phyloP scores from a whole-genome alignment of 2,797 vertebrate genomes.

The Enteromius treurensis region DNA sequence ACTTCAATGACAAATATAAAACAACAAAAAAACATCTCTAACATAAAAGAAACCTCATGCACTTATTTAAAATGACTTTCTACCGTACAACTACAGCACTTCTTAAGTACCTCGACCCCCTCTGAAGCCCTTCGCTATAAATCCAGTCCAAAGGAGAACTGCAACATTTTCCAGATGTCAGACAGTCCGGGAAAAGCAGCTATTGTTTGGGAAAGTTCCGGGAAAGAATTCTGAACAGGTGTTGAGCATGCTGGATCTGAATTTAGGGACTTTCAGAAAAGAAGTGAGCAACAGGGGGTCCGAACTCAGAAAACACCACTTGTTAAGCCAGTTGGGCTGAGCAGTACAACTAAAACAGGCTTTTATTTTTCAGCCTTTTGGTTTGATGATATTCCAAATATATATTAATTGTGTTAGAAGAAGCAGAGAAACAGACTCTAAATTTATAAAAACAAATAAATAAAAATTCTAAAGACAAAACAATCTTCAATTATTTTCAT shows the following conservation, averaged over 20 bases:
- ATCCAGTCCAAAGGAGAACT: slow-evolving; percentile 62
- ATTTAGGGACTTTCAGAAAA: slow-evolving; percentile 40
- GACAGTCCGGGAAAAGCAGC: slow-evolving; percentile 63
- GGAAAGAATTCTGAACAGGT: slow-evolving; percentile 77
- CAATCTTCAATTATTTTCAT: neutral
- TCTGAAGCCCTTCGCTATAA: slow-evolving; percentile 67
- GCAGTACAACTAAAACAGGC: neutral
- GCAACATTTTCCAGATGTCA: slow-evolving; percentile 78
- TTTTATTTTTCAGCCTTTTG: neutral
- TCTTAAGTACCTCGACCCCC: slow-evolving; percentile 26
- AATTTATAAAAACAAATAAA: neutral
- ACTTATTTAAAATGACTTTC: slow-evolving; percentile 28
- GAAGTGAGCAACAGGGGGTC: slow-evolving; percentile 3
- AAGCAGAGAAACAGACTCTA: neutral
- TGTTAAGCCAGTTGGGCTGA: neutral
- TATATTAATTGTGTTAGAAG: neutral
- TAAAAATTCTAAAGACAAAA: neutral
- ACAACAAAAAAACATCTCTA: neutral
- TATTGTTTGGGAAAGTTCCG: slow-evolving; percentile 68
- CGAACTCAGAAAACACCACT: neutral
- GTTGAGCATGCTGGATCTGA: slow-evolving; percentile 55
- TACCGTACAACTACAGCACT: slow-evolving; percentile 43
- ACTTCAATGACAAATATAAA: neutral
- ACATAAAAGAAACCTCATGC: slow-evolving; percentile 6
- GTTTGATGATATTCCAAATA: neutral